phyloP scores from a whole-genome alignment of 2,797 vertebrate species.

The Sparus aurata region DNA sequence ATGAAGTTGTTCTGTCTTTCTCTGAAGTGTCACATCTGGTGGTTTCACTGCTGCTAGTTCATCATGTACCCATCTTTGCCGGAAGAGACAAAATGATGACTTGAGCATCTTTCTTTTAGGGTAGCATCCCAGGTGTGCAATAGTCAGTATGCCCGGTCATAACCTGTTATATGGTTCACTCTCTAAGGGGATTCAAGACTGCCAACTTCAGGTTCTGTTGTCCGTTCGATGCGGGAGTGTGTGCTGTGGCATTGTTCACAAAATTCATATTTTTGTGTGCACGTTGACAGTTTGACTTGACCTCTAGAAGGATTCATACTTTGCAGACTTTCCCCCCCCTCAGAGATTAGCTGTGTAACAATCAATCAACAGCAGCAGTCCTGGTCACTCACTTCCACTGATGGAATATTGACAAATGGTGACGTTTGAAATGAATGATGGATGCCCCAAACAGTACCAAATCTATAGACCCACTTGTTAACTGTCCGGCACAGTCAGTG shows the following conservation, averaged over 20 bases:
- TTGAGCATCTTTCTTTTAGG: too few species aligned
- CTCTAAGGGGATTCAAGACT: neutral
- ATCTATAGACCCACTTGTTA: conserved; percentile 70
- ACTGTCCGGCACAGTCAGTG: conserved; percentile 54
- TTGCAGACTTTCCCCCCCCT: conserved; percentile 39
- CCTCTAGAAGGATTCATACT: conserved; percentile 39
- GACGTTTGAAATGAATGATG: conserved; percentile 73
- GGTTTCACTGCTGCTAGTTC: too few species aligned
- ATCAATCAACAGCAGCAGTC: conserved; percentile 69
- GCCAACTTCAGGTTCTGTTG: neutral
- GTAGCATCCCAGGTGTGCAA: neutral
- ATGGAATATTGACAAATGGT: conserved; percentile 77
- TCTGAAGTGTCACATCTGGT: too few species aligned
- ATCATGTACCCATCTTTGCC: too few species aligned
- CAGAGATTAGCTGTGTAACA: conserved; percentile 51
- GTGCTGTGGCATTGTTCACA: neutral
- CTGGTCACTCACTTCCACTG: conserved; percentile 63
- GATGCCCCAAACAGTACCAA: conserved; percentile 59
- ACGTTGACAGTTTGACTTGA: conserved; percentile 13
- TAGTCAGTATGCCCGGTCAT: neutral
- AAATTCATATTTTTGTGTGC: conserved; percentile 12
- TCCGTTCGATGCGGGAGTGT: neutral
- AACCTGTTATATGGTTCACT: neutral
- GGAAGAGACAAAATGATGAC: too few species aligned
- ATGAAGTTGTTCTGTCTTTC: too few species aligned